These are phyloP conservation scores for Aporophyla lueneburgensis DNA, from an alignment of 2,888 invertebrate species.

Conservation along the genomic window DNA sequence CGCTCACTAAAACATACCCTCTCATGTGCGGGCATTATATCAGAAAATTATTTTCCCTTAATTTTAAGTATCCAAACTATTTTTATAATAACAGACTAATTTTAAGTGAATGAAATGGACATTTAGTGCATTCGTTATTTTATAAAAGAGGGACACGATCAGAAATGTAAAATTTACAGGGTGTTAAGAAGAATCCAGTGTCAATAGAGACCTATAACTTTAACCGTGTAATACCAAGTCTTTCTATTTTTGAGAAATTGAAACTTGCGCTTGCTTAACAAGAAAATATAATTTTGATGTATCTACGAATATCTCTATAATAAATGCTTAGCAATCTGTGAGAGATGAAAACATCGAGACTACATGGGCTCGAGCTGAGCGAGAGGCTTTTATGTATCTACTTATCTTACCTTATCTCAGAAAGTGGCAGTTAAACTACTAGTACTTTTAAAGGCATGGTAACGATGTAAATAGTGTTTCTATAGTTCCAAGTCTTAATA, in stretches of 20 bases:
- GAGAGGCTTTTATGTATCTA: not conserved
- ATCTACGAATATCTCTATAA: slow-evolving; percentile 25
- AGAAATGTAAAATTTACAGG: slow-evolving; percentile 14
- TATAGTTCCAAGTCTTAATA: not conserved
- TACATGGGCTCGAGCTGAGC: not conserved
- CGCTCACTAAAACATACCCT: slow-evolving; percentile 1
- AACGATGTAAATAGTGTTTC: slow-evolving; percentile 1
- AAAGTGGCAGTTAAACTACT: slow-evolving; percentile 17
- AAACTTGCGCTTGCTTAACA: not conserved
- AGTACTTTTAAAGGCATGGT: slow-evolving; percentile 4
- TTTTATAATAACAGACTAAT: slow-evolving; percentile 4
- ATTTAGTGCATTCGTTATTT: slow-evolving; percentile 18
- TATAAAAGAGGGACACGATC: slow-evolving; percentile 44
- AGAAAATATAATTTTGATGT: slow-evolving; percentile 7
- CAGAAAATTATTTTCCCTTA: not conserved
- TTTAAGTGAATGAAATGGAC: slow-evolving; percentile 10
- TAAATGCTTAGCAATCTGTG: slow-evolving; percentile 1
- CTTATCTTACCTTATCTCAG: not conserved
- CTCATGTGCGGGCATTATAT: not conserved
- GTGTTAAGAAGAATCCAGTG: slow-evolving; percentile 2
- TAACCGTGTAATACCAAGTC: slow-evolving; percentile 6
- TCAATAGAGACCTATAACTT: slow-evolving; percentile 4
- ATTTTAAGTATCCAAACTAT: slow-evolving; percentile 15
- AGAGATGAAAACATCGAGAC: not conserved
- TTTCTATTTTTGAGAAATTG: slow-evolving; percentile 30